Evolutionary conservation across 2,113 vertebrate genomes (phyloP), one percentile per base, ranked within the genome.

Genomic region (Myotis davidii): DNA sequence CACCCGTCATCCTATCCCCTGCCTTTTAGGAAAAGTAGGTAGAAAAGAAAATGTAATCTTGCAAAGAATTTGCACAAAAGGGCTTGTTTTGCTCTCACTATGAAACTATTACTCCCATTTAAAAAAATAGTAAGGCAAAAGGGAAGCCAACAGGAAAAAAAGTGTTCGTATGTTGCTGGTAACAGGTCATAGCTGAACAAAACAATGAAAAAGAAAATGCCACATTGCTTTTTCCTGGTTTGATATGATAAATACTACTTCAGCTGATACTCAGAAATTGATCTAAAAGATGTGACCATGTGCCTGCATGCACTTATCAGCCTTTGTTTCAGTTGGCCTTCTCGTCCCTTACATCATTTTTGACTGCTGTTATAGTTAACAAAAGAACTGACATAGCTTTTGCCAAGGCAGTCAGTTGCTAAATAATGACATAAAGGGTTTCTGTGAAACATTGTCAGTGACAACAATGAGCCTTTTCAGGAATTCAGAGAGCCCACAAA

Each of bases 401-500:
- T 16, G 61, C 95, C 81, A 96, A 96, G 72, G 88, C 93, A 90
- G 92, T 90, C 77, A 59, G 87, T 87, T 0, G 52, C 90, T 94
- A 94, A 94, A 89, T 77, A 95, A 92, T 27, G 50, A 95, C 77
- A 97, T 94, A 90, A 78, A 94, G 37, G 73, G 37, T 56, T 70
- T 93, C 94, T 88, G 88, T 37, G 65, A 83, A 88, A 94, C 88
- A 90, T 25, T 2, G 0, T 59, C 77, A 88, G 73, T 64, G 82
- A 92, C 87, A 96, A 88, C 70, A 94, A 87, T n/a, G 56, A 85
- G 84, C 16, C 88, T 82, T 89, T 95, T 92, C 92, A 90, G 90
- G 79, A 90, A 96, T 64, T 93, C 59, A 56, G 77, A 70, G 42
- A 94, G 90, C 54, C 78, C 87, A 93, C 91, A 74, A 90, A 90